phyloP scores from a whole-genome alignment of 2,888 invertebrate species.

The Diloba caeruleocephala region DNA sequence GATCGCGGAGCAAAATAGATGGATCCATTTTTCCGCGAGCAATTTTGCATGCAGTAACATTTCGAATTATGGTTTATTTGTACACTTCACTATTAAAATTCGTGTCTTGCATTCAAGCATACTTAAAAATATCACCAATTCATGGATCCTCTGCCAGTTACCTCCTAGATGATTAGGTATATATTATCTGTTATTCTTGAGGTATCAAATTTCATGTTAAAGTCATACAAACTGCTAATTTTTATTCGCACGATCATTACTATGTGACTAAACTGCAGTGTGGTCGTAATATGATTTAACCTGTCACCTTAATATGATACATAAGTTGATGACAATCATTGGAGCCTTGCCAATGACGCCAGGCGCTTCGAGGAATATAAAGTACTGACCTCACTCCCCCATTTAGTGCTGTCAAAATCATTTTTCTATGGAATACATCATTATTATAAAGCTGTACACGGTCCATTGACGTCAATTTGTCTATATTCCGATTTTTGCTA shows the following conservation, averaged over 20 bases:
- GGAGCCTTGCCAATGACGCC: slow-evolving; percentile 68
- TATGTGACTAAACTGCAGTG: slow-evolving; percentile 43
- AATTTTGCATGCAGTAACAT: too few relatives aligned
- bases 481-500: slow-evolving; percentile 13
- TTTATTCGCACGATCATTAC: slow-evolving; percentile 34
- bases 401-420: slow-evolving; percentile 50
- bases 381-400: slow-evolving; percentile 41
- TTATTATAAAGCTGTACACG: slow-evolving; percentile 25
- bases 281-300: slow-evolving; percentile 37
- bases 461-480: slow-evolving; percentile 48
- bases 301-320: slow-evolving; percentile 47
- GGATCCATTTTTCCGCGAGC: too few relatives aligned
- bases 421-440: slow-evolving; percentile 59
- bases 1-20: too few relatives aligned
- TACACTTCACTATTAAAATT: too few relatives aligned
- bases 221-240: slow-evolving; percentile 23
- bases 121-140: too few relatives aligned
- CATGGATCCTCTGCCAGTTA: slow-evolving; percentile 12
- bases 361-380: slow-evolving; percentile 63
- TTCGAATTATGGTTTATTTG: too few relatives aligned
- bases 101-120: too few relatives aligned
- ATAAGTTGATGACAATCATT: slow-evolving; percentile 56
- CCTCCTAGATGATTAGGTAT: slow-evolving; percentile 14
- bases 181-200: slow-evolving; percentile 3
- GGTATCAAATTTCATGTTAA: slow-evolving; percentile 25